These are phyloP conservation scores for Pseudomyrmex flavicornis DNA, from an alignment of 1,140 invertebrate genomes.

Conservation along the genomic window DNA sequence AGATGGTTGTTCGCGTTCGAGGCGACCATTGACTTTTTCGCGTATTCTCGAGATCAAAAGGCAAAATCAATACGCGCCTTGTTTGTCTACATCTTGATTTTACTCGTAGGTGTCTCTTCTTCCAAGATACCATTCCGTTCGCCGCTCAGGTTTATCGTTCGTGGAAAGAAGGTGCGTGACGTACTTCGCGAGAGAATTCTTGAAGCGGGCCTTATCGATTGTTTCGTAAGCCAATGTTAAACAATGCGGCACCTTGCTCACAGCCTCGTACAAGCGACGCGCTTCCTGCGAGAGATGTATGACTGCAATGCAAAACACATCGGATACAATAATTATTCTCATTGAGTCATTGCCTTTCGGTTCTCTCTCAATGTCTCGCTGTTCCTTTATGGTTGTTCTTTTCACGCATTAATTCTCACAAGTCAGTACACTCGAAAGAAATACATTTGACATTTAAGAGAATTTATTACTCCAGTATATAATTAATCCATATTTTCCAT, in stretches of 20 bases:
- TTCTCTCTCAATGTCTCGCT: neutral
- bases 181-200: slow-evolving; percentile 66
- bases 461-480: neutral
- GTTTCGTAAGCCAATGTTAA: slow-evolving; percentile 58
- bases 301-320: slow-evolving; percentile 24
- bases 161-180: slow-evolving; percentile 68
- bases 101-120: slow-evolving; percentile 32
- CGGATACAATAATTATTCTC: slow-evolving; percentile 16
- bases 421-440: neutral
- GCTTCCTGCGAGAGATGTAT: neutral
- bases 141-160: slow-evolving; percentile 63
- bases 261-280: neutral
- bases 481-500: neutral
- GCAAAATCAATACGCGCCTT: neutral
- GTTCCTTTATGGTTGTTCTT: neutral
- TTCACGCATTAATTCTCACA: neutral
- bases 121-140: slow-evolving; percentile 1
- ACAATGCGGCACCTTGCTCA: slow-evolving; percentile 8
- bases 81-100: slow-evolving; percentile 56
- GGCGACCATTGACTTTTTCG: slow-evolving; percentile 43
- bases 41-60: slow-evolving; percentile 22
- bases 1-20: neutral
- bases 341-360: slow-evolving; percentile 4
- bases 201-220: slow-evolving; percentile 67
- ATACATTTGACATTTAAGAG: neutral